phyloP scores from a whole-genome alignment of 64 coral and sea anemone species.

The Dendrophyllia cribrosa region DNA sequence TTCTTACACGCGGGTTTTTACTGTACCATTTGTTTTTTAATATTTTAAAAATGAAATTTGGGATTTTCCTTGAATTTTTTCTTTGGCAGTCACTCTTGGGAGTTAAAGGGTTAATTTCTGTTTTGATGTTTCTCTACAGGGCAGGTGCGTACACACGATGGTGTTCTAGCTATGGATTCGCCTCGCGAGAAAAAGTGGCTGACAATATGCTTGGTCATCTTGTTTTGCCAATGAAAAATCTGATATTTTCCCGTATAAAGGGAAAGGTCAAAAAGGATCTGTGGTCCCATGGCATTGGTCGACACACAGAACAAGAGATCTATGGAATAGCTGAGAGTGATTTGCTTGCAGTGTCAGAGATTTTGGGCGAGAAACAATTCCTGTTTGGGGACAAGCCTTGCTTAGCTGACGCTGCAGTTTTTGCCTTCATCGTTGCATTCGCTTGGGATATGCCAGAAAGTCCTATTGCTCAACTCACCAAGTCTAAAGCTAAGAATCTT shows the following conservation, averaged over 20 bases:
- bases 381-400: constrained; percentile 71
- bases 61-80: too few species aligned
- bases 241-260: neutral
- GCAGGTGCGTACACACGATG: neutral
- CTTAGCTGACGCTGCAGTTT: constrained; percentile 44
- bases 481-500: constrained; percentile 14
- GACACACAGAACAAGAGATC: constrained; percentile 43
- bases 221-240: neutral
- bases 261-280: neutral
- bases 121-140: constrained; percentile 27
- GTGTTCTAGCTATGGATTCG: neutral
- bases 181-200: neutral
- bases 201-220: neutral
- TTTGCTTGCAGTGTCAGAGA: constrained; percentile 35
- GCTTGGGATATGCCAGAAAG: constrained; percentile 15
- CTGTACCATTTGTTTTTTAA: too few species aligned
- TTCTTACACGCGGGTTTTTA: too few species aligned
- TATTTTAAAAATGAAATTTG: too few species aligned
- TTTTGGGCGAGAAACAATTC: constrained; percentile 43
- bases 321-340: constrained; percentile 58
- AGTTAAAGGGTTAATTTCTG: too few species aligned
- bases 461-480: neutral
- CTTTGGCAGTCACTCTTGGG: too few species aligned
- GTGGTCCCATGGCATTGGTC: constrained; percentile 42
- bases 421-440: constrained; percentile 1